Evolutionary conservation across 2,888 invertebrate genomes (phyloP).

Genomic region (Drosophila greeni): DNA sequence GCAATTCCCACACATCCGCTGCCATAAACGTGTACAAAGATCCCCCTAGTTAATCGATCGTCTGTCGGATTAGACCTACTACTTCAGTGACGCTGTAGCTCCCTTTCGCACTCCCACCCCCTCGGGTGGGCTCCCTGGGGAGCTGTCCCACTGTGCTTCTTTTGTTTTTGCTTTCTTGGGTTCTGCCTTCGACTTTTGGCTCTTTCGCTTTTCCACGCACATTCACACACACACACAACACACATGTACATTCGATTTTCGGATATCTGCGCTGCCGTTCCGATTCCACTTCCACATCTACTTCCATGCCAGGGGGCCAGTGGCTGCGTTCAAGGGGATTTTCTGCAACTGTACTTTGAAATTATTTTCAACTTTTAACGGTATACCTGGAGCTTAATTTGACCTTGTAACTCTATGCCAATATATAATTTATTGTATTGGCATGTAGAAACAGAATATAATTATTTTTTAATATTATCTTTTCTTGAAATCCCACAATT

Average conservation of each 20-base stretch:
- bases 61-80: constrained; percentile 13
- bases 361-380: neutral
- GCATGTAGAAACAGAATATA: no score
- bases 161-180: neutral
- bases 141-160: constrained; percentile 4
- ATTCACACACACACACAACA: constrained; percentile 6
- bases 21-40: constrained; percentile 10
- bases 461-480: no score
- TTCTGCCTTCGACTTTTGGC: constrained; percentile 11
- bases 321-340: constrained; percentile 4
- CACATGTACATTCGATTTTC: constrained; percentile 14
- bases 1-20: constrained; percentile 1
- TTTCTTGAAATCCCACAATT: no score
- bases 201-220: constrained; percentile 8
- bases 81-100: no score
- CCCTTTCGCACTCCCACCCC: neutral
- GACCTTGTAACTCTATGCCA: no score
- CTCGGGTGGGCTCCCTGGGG: constrained; percentile 1
- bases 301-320: constrained; percentile 14
- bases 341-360: neutral
- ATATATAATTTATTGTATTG: no score
- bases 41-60: constrained; percentile 20
- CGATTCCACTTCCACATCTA: constrained; percentile 34
- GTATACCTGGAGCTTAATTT: neutral
- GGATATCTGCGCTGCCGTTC: constrained; percentile 31